Base-by-base conservation (phyloP, 2,113 vertebrate genomes). In the Puntigrus tetrazona region DNA sequence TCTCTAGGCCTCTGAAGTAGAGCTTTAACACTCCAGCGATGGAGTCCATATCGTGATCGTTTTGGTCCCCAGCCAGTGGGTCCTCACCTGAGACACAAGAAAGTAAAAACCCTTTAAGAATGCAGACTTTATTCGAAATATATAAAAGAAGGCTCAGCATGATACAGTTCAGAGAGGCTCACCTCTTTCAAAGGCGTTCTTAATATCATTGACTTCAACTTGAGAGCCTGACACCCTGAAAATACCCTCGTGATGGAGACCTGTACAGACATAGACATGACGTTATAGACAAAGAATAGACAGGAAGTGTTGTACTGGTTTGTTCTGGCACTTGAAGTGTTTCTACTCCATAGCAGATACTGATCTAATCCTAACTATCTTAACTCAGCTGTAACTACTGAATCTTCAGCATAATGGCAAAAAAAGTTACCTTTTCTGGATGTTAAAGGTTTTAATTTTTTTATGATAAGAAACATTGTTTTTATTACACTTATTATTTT, bases 171-270 rank as follows among this genome's bases (percentile, higher is more conserved):
- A 74, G 75, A 55, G 2, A 45, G 36, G 38, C 27, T 84, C 84
- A 99, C 98, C 98, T 95, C 98, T 96, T 91, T 99, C 98, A 94
- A 99, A 99, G 0, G 98, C 97, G 25, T 99, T 99, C 93, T 99
- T 99, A 81, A 99, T 99, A 93, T 99, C 98, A 52, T 99, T 99
- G 88, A 99, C 98, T 88, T 99, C 98, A 77, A 99, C 97, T 84
- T 99, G 98, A 3, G 98, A 99, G 55, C 98, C 98, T 5, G 98
- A 98, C 83, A 99, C 97, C 84, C 98, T 91, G 93, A 99, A 99
- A 89, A 99, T 99, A 10, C 98, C 98, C 86, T 99, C 97, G 27
- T 99, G 97, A 89, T 97, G 97, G 82, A 99, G 89, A 86, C 98
- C 98, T 99, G 63, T 11, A 80, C 27, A 65, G 41, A 80, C 0